Conservation (phyloP, 2,113 vertebrate species). For the Brachionichthys hirsutus region DNA sequence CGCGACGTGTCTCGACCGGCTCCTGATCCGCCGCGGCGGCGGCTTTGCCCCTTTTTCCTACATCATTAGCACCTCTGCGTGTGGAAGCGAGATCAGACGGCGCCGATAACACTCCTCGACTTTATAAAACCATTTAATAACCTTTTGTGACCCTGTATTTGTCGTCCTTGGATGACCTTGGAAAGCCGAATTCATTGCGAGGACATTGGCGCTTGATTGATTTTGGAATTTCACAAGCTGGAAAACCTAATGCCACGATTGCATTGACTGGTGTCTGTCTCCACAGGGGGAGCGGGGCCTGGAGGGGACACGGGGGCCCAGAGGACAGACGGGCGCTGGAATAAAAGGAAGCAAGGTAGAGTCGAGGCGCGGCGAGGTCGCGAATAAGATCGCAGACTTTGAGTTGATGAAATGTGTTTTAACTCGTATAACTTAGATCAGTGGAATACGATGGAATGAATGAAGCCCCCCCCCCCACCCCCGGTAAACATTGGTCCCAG, state of each 20-base stretch:
- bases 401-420: neutral
- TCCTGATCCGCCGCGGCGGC: constrained; percentile 36
- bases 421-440: neutral
- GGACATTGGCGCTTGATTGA: too few relatives aligned
- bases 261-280: constrained; percentile 8
- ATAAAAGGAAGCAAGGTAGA: constrained; percentile 90
- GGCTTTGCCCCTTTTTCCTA: constrained; percentile 30
- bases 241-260: too few relatives aligned
- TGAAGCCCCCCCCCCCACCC: neutral
- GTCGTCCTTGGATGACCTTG: constrained; percentile 32
- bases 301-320: constrained; percentile 83
- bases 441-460: neutral
- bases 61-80: constrained; percentile 48
- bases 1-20: constrained; percentile 50
- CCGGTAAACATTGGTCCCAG: too few relatives aligned
- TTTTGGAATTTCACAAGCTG: too few relatives aligned
- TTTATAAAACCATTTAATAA: neutral
- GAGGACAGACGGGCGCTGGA: constrained; percentile 79
- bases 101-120: constrained; percentile 14
- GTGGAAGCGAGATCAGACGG: neutral
- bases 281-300: constrained; percentile 84
- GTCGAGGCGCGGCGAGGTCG: constrained; percentile 35
- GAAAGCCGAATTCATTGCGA: too few relatives aligned
- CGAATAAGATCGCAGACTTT: constrained; percentile 57
- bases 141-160: constrained; percentile 7